phyloP scores from a whole-genome alignment of 2,797 vertebrate genomes.

The Acanthurus tractus region DNA sequence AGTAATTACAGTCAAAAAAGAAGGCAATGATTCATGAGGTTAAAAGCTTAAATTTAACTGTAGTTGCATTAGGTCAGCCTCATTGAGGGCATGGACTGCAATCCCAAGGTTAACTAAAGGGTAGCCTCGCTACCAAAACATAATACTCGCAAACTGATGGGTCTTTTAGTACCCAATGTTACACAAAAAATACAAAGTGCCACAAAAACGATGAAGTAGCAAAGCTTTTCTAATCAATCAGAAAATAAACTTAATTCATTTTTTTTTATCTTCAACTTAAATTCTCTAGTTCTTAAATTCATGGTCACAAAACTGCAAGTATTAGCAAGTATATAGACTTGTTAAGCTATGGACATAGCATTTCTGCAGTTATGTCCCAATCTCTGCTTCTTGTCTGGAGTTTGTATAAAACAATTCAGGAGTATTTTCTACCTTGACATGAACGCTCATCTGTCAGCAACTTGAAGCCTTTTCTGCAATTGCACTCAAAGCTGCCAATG shows the following conservation, averaged over 20 bases:
- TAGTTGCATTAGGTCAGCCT: slow-evolving; percentile 16
- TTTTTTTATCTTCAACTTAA: too few relatives aligned
- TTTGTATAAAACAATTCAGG: neutral
- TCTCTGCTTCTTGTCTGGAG: neutral
- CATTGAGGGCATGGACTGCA: slow-evolving; percentile 13
- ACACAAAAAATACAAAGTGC: too few relatives aligned
- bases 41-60: neutral
- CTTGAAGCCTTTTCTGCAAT: slow-evolving; percentile 97
- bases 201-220: neutral
- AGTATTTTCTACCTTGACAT: slow-evolving; percentile 91
- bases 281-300: too few relatives aligned
- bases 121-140: neutral
- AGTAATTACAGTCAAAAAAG: slow-evolving; percentile 31
- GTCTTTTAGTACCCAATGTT: too few relatives aligned
- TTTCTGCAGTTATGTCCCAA: neutral
- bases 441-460: slow-evolving; percentile 96
- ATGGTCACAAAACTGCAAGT: too few relatives aligned
- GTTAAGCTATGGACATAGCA: too few relatives aligned
- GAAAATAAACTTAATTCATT: neutral
- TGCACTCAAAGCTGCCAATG: slow-evolving; percentile 97
- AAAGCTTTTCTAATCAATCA: neutral
- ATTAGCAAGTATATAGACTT: too few relatives aligned
- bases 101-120: slow-evolving; percentile 2
- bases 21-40: neutral
- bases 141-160: neutral